phyloP scores from a whole-genome alignment of 2,888 invertebrate genomes.

The Scaptomyza caliginosa region DNA sequence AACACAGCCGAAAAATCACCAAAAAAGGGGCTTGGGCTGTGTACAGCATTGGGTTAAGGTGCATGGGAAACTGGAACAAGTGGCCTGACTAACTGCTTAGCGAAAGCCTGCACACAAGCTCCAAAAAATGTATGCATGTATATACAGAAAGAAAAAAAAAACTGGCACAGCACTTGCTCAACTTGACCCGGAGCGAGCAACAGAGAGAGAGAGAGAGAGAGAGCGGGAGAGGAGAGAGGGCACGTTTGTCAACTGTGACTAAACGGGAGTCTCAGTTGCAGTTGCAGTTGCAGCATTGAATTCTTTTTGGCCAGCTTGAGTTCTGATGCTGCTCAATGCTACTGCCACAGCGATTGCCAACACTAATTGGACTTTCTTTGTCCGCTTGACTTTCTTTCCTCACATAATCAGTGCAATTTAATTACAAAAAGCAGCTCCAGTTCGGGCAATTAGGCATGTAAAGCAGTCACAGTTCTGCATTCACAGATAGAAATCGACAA shows the following conservation, averaged over 20 bases:
- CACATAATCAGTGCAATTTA: constrained; percentile 75
- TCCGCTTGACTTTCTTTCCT: constrained; percentile 47
- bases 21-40: constrained; percentile 55
- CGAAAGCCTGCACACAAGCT: constrained; percentile 48
- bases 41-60: constrained; percentile 68
- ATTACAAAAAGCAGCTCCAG: constrained; percentile 57
- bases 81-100: constrained; percentile 43
- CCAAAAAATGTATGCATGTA: constrained; percentile 11
- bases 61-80: constrained; percentile 79
- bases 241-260: constrained; percentile 62
- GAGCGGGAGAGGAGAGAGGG: constrained; percentile 11
- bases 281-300: constrained; percentile 22
- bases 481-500: constrained; percentile 52
- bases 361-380: constrained; percentile 74
- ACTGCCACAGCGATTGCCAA: constrained; percentile 10
- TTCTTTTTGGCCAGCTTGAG: constrained; percentile 37
- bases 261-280: constrained; percentile 33
- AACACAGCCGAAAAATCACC: constrained; percentile 32
- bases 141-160: too few relatives aligned
- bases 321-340: constrained; percentile 30
- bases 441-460: constrained; percentile 75
- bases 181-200: constrained; percentile 58
- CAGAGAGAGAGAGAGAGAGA: neutral
- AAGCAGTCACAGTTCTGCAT: constrained; percentile 47
- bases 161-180: constrained; percentile 70